These are phyloP conservation scores for Gibbula magus DNA, from an alignment of 2,888 invertebrate species.

Conservation along the genomic window DNA sequence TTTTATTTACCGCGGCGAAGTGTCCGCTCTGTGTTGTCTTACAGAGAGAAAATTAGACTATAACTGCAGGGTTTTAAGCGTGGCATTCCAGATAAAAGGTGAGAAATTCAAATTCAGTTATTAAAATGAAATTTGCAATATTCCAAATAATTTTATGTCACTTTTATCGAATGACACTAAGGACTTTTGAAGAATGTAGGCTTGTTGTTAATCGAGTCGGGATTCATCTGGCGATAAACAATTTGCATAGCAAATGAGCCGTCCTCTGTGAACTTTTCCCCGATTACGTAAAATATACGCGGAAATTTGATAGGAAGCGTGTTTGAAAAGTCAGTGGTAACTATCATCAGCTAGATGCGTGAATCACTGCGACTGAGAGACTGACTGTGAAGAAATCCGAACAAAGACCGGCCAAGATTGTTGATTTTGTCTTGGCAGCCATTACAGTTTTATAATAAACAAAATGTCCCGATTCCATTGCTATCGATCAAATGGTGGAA, in stretches of 20 bases:
- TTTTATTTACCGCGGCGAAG: slow-evolving; percentile 71
- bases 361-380: neutral
- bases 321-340: slow-evolving; percentile 14
- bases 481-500: slow-evolving; percentile 15
- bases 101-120: neutral
- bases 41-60: slow-evolving; percentile 26
- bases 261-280: slow-evolving; percentile 34
- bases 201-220: slow-evolving; percentile 20
- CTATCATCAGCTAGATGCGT: neutral
- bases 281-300: slow-evolving; percentile 26
- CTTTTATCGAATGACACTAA: slow-evolving; percentile 1
- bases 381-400: neutral
- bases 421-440: slow-evolving; percentile 27
- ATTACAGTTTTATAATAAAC: slow-evolving; percentile 27
- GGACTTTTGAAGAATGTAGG: neutral
- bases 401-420: slow-evolving; percentile 24
- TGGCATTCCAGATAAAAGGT: slow-evolving; percentile 25
- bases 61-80: slow-evolving; percentile 18
- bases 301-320: slow-evolving; percentile 26
- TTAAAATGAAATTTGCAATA: slow-evolving; percentile 8
- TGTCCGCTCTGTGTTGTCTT: slow-evolving; percentile 62
- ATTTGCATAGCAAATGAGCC: slow-evolving; percentile 54
- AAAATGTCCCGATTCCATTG: slow-evolving; percentile 20
- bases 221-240: slow-evolving; percentile 38
- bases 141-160: neutral